phyloP scores from a whole-genome alignment of 2,888 invertebrate species.

The Drosophila stalkeri region DNA sequence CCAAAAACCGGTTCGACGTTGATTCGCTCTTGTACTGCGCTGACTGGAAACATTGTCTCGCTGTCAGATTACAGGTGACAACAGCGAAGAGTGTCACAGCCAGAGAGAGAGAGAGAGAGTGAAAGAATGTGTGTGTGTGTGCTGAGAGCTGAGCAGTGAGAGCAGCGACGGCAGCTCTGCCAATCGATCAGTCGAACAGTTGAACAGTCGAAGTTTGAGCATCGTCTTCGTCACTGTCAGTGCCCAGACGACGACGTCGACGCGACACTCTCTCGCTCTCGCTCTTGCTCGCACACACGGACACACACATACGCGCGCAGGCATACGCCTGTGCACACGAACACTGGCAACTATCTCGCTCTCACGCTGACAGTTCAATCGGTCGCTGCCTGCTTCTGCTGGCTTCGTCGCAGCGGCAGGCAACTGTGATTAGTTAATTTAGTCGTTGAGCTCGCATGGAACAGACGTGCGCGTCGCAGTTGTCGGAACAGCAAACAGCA shows the following conservation, averaged over 20 bases:
- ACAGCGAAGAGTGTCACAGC: constrained; percentile 83
- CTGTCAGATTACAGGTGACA: constrained; percentile 86
- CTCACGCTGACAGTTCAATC: constrained; percentile 82
- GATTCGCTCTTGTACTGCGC: constrained; percentile 48
- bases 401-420: constrained; percentile 83
- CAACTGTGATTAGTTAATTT: constrained; percentile 85
- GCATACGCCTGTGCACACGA: constrained; percentile 8
- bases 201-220: constrained; percentile 14
- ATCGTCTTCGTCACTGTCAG: constrained; percentile 55
- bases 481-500: constrained; percentile 53
- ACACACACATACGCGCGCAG: constrained; percentile 1
- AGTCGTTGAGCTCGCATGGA: constrained; percentile 84
- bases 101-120: constrained; percentile 43
- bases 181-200: constrained; percentile 60
- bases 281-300: constrained; percentile 11
- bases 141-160: constrained; percentile 6
- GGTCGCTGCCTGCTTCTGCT: constrained; percentile 60
- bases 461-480: constrained; percentile 84
- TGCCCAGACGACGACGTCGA: constrained; percentile 5
- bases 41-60: constrained; percentile 61
- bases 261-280: constrained; percentile 32
- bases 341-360: constrained; percentile 39
- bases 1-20: constrained; percentile 67
- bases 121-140: constrained; percentile 10
- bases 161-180: constrained; percentile 41